A percentile compares a stretch with the other conserved stretches of the same genome.
These are phyloP conservation scores for Trichogramma dendrolimi DNA, from an alignment of 2,888 invertebrate genomes.

Conservation along the genomic window DNA sequence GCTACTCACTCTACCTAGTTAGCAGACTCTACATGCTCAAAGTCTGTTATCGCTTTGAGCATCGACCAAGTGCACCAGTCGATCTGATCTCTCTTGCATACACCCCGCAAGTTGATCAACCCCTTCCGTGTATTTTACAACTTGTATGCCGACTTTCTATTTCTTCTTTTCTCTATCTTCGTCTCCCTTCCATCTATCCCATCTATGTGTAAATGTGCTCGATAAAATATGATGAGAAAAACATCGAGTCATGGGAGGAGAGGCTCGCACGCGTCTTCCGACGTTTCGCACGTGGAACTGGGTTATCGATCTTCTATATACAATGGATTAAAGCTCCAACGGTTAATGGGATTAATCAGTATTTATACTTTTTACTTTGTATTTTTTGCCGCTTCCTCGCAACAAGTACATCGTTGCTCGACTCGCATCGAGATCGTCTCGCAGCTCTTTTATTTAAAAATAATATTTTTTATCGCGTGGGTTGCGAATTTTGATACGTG, in stretches of 20 bases:
- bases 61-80: conserved; percentile 3
- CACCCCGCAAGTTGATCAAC: no score
- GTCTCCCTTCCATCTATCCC: no score
- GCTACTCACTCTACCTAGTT: no score
- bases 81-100: conserved; percentile 8
- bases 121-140: no score
- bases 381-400: not conserved
- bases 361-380: conserved; percentile 13
- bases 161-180: no score
- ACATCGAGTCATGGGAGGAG: conserved; percentile 37
- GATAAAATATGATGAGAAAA: conserved; percentile 44
- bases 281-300: conserved; percentile 48
- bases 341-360: conserved; percentile 35
- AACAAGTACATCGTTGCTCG: not conserved
- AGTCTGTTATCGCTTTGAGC: conserved; percentile 12
- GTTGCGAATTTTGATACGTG: no score
- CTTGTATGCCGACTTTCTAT: no score
- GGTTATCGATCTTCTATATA: conserved; percentile 44
- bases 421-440: not conserved
- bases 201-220: no score
- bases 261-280: conserved; percentile 37
- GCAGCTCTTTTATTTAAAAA: conserved; percentile 2
- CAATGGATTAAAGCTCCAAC: conserved; percentile 39
- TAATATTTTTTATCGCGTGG: no score
- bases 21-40: not conserved